Percentiles rank a stretch among this genome's conserved stretches.
Conservation (phyloP, 2,797 vertebrate species). For the Paratrypauchen microcephalus region DNA sequence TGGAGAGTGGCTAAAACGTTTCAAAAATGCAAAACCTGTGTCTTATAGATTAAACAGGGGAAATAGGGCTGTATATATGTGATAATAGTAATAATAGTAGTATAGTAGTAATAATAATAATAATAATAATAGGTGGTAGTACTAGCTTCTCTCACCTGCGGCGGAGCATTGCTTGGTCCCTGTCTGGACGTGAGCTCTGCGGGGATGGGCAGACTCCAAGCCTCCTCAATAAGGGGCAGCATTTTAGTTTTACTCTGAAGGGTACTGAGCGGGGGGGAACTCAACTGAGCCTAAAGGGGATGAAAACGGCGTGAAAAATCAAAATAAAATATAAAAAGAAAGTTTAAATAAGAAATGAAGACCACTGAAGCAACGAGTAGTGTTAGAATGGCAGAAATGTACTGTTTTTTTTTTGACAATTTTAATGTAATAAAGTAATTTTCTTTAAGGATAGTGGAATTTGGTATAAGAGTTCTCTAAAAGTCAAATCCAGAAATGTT, state of each 20-base stretch:
- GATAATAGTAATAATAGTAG: slow-evolving; percentile 46
- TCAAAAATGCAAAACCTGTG: slow-evolving; percentile 1
- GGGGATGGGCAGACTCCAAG: slow-evolving; percentile 99
- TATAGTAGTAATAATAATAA: slow-evolving; percentile 34
- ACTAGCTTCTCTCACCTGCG: slow-evolving; percentile 92
- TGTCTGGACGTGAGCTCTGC: slow-evolving; percentile 99
- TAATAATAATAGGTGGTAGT: slow-evolving; percentile 60
- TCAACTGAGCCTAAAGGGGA: slow-evolving; percentile 99
- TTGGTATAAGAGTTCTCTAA: no score
- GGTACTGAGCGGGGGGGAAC: slow-evolving; percentile 99
- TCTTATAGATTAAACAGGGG: not conserved
- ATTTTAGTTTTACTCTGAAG: slow-evolving; percentile 99
- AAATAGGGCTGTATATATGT: slow-evolving; percentile 9
- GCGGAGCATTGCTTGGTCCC: slow-evolving; percentile 97
- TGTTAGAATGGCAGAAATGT: not conserved
- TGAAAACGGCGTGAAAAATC: slow-evolving; percentile 73
- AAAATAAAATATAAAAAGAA: slow-evolving; percentile 26
- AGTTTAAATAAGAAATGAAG: slow-evolving; percentile 40
- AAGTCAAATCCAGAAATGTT: no score
- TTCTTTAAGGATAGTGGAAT: not conserved
- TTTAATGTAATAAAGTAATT: not conserved
- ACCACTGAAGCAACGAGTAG: not conserved
- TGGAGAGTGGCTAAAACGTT: slow-evolving; percentile 52
- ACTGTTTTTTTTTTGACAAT: not conserved
- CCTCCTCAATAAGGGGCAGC: slow-evolving; percentile 99